Conservation (phyloP, 2,113 vertebrate species). For the Phrynocephalus versicolor region DNA sequence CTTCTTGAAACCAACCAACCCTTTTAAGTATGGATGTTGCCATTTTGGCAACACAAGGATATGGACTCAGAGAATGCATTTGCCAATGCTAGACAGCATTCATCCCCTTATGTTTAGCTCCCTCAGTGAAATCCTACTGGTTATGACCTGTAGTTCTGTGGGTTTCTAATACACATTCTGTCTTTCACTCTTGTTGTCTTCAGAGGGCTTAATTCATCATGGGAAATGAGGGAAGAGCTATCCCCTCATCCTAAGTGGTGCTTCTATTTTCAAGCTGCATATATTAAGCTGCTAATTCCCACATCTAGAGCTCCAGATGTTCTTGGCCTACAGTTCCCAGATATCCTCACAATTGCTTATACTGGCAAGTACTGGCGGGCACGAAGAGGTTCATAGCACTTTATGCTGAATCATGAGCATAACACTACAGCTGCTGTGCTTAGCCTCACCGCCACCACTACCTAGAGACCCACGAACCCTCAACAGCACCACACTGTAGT, state of each 20-base stretch:
- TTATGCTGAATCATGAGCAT: too few relatives aligned
- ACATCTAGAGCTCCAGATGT: too few relatives aligned
- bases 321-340: too few relatives aligned
- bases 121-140: background rate
- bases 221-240: background rate
- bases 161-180: background rate
- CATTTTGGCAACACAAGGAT: background rate
- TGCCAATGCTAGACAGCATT: background rate
- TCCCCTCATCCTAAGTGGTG: too few relatives aligned
- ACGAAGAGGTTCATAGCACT: too few relatives aligned
- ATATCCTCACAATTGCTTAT: too few relatives aligned
- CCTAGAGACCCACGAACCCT: too few relatives aligned
- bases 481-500: too few relatives aligned
- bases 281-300: background rate
- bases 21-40: background rate
- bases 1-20: background rate
- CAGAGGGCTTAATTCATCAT: background rate
- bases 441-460: too few relatives aligned
- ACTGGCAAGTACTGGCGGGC: too few relatives aligned
- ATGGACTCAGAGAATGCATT: background rate
- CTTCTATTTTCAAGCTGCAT: background rate
- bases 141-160: background rate
- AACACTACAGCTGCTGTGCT: too few relatives aligned
- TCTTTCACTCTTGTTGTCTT: too few relatives aligned
- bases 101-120: background rate